Evolutionary conservation across 2,888 invertebrate species (phyloP).

Genomic region (Vanessa cardui): DNA sequence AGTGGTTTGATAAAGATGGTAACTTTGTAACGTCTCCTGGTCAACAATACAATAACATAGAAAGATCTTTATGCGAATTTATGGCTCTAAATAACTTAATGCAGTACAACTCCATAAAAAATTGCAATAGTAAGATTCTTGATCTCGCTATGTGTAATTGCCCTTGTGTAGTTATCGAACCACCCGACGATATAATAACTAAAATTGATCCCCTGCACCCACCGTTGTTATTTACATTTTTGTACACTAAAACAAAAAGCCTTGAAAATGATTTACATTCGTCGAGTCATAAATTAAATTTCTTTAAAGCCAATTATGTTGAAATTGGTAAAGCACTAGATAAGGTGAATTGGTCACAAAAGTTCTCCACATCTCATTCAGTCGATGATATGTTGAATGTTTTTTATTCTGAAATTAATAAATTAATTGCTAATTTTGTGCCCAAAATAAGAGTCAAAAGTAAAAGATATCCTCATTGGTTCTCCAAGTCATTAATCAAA

Average conservation of each 20-base stretch:
- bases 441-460: background rate
- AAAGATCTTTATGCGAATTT: background rate
- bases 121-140: background rate
- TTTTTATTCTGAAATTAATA: background rate
- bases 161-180: background rate
- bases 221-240: background rate
- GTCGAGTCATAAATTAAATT: background rate
- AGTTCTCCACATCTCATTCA: background rate
- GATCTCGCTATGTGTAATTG: background rate
- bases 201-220: constrained; percentile 3
- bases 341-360: background rate
- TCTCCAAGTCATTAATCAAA: background rate
- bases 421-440: background rate
- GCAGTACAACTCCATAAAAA: background rate
- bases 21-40: constrained; percentile 1
- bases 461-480: background rate
- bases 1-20: background rate
- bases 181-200: background rate
- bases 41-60: background rate
- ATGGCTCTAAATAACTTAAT: background rate
- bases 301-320: background rate
- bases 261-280: background rate
- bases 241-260: background rate
- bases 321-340: background rate
- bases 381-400: background rate